Base-by-base conservation (phyloP, 1,140 invertebrate species). In the Polyergus mexicanus region DNA sequence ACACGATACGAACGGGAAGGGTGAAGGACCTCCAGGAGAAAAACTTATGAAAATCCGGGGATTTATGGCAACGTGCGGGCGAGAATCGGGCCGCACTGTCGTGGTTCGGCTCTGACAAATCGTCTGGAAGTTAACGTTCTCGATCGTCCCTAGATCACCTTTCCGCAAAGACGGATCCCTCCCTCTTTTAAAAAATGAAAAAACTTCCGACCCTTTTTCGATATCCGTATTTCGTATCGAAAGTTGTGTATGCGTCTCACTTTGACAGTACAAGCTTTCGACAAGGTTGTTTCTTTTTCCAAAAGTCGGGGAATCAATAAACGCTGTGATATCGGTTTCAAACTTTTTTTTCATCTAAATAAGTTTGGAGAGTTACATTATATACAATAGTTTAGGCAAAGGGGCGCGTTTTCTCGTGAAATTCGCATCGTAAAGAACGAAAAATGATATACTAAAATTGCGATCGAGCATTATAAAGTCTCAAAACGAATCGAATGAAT, bases 11-110 rank as follows among this genome's bases (percentile, higher is more conserved):
- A 74, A 72, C 41, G 68, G 51, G n/a, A 25, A 25, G 32, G 3
- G 32, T 19, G 19, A 25, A 32, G 71, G 62, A 68, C 65, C 75
- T 74, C 22, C 4, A 22, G 75, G 41, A 85, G 72, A 88, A 74
- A 87, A 92, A 92, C 88, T 92, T 92, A 92, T 92, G 91, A 92
- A 92, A 92, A 92, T 92, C 89, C 89, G 51, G 85, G 85, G 88
- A 92, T 92, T 92, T 92, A 92, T 92, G 68, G 78, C 65, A 44
- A 77, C 75, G 62, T 74, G 77, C 71, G 77, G 58, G 38, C 77
- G 81, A 77, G 41, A 77, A 60, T 65, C 75, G 75, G 63, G 22
- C 47, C 62, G 86, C 81, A 88, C 85, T 89, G 85, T 83, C 25
- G 63, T 81, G 54, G 81, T 72, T 77, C 68, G 84, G 86, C 81